phyloP scores from a whole-genome alignment of 2,113 vertebrate species.

The Oxygymnocypris stewartii region DNA sequence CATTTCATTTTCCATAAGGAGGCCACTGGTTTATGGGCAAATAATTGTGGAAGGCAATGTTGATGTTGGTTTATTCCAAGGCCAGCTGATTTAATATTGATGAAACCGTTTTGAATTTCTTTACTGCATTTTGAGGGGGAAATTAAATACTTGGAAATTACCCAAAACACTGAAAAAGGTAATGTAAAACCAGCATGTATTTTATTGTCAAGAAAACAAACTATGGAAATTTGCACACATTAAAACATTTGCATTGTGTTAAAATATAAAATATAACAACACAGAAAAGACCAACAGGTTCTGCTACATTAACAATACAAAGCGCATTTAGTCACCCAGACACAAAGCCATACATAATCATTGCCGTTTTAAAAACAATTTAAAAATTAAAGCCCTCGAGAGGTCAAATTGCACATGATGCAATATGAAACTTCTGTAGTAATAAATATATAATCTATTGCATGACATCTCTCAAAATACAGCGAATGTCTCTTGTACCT shows the following conservation, averaged over 20 bases:
- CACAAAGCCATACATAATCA: not conserved
- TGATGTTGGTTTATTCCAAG: not conserved
- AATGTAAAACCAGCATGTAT: slow-evolving; percentile 6
- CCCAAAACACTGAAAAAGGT: not conserved
- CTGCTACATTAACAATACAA: not conserved
- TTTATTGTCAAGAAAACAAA: slow-evolving; percentile 13
- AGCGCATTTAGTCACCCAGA: not conserved
- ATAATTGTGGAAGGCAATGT: not conserved
- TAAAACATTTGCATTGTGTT: not conserved
- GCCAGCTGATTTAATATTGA: not conserved
- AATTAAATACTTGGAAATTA: not conserved
- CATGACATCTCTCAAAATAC: slow-evolving; percentile 11
- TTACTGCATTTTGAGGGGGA: not conserved
- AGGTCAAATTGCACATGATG: not conserved
- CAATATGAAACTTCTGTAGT: not conserved
- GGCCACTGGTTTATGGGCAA: not conserved
- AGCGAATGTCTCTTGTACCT: not conserved
- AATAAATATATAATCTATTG: not conserved
- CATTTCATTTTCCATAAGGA: not conserved
- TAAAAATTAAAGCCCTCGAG: not conserved
- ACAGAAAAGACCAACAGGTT: not conserved
- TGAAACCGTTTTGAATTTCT: not conserved
- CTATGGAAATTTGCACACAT: not conserved
- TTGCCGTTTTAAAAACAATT: not conserved
- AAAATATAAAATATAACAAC: not conserved